phyloP scores from a whole-genome alignment of 2,113 vertebrate genomes.

The Dromaius novaehollandiae region DNA sequence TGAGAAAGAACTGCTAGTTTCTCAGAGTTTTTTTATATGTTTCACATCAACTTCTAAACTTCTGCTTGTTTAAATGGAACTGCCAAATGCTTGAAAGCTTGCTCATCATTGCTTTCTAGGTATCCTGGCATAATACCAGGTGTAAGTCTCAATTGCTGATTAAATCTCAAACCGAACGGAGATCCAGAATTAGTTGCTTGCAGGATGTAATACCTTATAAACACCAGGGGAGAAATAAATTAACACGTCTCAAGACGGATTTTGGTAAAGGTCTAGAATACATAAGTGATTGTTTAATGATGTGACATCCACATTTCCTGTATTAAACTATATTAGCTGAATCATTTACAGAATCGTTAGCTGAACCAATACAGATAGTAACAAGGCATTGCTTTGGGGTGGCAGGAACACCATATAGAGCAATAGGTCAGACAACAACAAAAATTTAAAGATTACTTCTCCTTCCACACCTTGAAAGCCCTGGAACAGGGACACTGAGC shows the following conservation, averaged over 20 bases:
- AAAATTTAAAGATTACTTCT: not conserved
- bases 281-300: conserved; percentile 36
- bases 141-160: conserved; percentile 48
- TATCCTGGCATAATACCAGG: conserved; percentile 27
- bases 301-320: not conserved
- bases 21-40: not conserved
- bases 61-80: conserved; percentile 7
- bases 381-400: not conserved
- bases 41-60: conserved; percentile 6
- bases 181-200: conserved; percentile 46
- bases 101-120: conserved; percentile 4
- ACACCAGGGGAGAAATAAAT: conserved; percentile 49
- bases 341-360: conserved; percentile 34
- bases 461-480: not conserved
- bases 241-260: conserved; percentile 22
- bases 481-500: not conserved
- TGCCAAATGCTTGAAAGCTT: conserved; percentile 21
- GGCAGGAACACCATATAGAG: not conserved
- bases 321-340: conserved; percentile 18
- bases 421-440: not conserved
- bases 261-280: conserved; percentile 33
- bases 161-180: not conserved
- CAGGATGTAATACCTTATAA: conserved; percentile 52
- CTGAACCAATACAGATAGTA: not conserved
- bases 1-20: not conserved